Evolutionary conservation across 2,797 vertebrate genomes (phyloP).

Genomic region (Gymnoscopelus microlampas): DNA sequence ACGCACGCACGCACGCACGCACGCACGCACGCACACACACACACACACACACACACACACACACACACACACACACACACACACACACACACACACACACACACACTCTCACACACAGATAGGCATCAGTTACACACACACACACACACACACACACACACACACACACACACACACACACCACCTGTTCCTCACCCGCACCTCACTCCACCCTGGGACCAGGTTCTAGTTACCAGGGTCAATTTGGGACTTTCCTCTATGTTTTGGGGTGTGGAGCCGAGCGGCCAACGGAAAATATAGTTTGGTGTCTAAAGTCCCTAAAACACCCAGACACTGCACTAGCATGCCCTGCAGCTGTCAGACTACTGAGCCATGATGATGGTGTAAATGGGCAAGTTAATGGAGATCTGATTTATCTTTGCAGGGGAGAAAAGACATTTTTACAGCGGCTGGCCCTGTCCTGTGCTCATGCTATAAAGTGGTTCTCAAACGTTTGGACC

Average conservation of each 20-base stretch:
- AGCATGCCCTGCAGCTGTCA: slow-evolving; percentile 65
- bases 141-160: background rate
- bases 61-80: background rate
- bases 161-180: background rate
- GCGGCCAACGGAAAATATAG: slow-evolving; percentile 69
- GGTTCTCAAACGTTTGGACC: too few relatives aligned
- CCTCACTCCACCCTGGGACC: slow-evolving; percentile 32
- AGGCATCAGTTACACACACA: background rate
- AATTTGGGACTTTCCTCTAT: slow-evolving; percentile 87
- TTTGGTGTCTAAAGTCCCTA: slow-evolving; percentile 81
- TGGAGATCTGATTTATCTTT: slow-evolving; percentile 11
- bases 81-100: slow-evolving; percentile 19
- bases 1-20: background rate
- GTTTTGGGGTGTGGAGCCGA: slow-evolving; percentile 58
- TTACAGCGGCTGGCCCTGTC: slow-evolving; percentile 5
- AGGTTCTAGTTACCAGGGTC: slow-evolving; percentile 77
- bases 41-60: background rate
- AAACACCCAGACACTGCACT: slow-evolving; percentile 66
- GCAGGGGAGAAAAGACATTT: slow-evolving; percentile 18
- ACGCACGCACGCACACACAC: background rate
- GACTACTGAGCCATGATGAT: slow-evolving; percentile 50
- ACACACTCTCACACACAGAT: background rate
- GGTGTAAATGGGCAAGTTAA: background rate
- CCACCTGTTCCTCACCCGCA: slow-evolving; percentile 17
- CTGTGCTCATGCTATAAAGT: background rate